Percentiles rank a stretch among this genome's conserved stretches.
phyloP scores from a whole-genome alignment of 2,113 vertebrate species.

The Oreochromis niloticus region DNA sequence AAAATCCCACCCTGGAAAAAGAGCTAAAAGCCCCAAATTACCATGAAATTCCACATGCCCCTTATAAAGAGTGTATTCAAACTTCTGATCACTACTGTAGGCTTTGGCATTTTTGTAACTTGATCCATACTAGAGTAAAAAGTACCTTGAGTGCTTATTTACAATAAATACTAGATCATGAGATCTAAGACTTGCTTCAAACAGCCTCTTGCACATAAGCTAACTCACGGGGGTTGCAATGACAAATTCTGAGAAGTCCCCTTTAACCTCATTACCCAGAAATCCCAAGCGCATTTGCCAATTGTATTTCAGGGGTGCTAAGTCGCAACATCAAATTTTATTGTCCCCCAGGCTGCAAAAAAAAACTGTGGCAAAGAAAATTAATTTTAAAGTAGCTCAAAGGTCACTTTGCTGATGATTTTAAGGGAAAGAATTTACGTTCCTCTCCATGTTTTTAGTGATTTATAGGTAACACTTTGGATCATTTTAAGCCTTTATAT shows the following conservation, averaged over 20 bases:
- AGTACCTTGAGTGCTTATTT: neutral
- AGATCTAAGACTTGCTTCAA: neutral
- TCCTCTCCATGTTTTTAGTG: neutral
- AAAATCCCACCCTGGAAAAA: too few species aligned
- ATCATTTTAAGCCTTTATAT: neutral
- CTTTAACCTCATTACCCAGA: neutral
- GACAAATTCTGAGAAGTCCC: neutral
- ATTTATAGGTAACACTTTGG: neutral
- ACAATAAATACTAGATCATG: neutral
- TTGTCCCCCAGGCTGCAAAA: neutral
- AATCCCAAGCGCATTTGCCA: neutral
- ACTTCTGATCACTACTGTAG: neutral
- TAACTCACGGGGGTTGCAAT: neutral
- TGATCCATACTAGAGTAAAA: neutral
- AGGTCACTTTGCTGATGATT: neutral
- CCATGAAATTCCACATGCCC: too few species aligned
- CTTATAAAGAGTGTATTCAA: neutral
- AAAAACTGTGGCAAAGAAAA: neutral
- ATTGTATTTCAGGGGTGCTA: fast-evolving
- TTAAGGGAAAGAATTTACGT: neutral
- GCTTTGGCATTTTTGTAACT: neutral
- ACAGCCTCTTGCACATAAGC: neutral
- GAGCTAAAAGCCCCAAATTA: too few species aligned
- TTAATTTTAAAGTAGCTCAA: neutral
- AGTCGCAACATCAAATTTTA: neutral